Percentiles rank a stretch among this genome's conserved stretches.
These are phyloP conservation scores for Elysia crispata DNA, from an alignment of 2,888 invertebrate genomes.

Conservation along the genomic window DNA sequence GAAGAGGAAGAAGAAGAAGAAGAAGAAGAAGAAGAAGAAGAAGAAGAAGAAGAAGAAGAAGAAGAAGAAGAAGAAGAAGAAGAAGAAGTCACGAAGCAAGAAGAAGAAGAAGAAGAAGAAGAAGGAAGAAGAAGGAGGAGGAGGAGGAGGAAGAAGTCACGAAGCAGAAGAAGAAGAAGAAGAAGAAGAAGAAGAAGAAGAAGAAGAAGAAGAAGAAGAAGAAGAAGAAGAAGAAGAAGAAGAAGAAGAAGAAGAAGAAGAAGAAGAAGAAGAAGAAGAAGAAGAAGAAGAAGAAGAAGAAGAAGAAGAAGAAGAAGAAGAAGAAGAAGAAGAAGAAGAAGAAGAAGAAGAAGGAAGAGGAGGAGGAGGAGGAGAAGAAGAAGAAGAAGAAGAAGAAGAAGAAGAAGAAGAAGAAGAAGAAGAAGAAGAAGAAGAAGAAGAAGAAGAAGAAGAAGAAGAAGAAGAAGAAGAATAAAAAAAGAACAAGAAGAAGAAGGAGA, in stretches of 20 bases:
- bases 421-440: constrained; percentile 23
- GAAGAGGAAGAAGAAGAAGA: not conserved
- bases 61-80: not conserved
- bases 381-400: constrained; percentile 10
- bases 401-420: not conserved
- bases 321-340: constrained; percentile 36
- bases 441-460: constrained; percentile 25
- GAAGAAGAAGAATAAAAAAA: too few relatives aligned
- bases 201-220: constrained; percentile 34
- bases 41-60: not conserved
- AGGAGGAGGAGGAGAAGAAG: constrained; percentile 22
- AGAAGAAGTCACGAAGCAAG: too few relatives aligned
- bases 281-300: constrained; percentile 39
- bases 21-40: not conserved
- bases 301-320: constrained; percentile 41
- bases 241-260: constrained; percentile 34
- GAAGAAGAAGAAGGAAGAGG: not conserved
- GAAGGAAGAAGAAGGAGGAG: too few relatives aligned
- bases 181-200: too few relatives aligned
- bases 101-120: too few relatives aligned
- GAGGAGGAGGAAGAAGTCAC: too few relatives aligned
- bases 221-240: constrained; percentile 34
- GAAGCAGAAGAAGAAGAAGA: too few relatives aligned
- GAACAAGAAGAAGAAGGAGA: too few relatives aligned
- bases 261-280: constrained; percentile 35